Percentiles rank a stretch among this genome's conserved stretches.
These are phyloP conservation scores for Ramphastos sulfuratus DNA, from an alignment of 2,113 vertebrate species.

Conservation along the genomic window DNA sequence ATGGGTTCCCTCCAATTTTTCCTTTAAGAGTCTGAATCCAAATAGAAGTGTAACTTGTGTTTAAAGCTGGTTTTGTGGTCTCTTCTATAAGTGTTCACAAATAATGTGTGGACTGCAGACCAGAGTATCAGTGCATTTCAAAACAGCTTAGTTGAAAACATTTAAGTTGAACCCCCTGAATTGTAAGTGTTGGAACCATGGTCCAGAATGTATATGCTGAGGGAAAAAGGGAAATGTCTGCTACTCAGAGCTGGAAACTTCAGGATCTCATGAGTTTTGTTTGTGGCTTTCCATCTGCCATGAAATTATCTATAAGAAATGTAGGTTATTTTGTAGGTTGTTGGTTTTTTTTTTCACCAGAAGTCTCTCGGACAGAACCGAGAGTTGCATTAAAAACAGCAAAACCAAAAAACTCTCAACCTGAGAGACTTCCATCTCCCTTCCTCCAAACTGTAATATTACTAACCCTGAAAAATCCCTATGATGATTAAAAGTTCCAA, in stretches of 20 bases:
- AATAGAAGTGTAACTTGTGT: not conserved
- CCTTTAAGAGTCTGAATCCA: not conserved
- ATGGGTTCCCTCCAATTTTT: not conserved
- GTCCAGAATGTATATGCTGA: not conserved
- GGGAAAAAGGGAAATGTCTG: not conserved
- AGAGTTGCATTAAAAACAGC: not conserved
- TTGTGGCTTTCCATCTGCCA: not conserved
- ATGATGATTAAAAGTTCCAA: not conserved
- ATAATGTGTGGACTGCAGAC: not conserved
- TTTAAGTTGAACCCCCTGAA: not conserved
- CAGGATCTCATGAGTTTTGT: not conserved
- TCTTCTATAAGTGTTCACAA: not conserved
- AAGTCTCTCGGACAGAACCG: not conserved
- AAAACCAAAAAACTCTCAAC: too few species aligned
- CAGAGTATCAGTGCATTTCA: not conserved
- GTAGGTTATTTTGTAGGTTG: not conserved
- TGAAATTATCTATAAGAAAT: not conserved
- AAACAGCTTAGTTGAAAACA: not conserved
- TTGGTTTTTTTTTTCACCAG: fast-evolving
- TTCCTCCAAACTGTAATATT: not conserved
- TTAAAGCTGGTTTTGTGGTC: not conserved
- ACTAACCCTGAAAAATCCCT: not conserved
- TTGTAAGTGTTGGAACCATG: not conserved
- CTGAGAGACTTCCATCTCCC: not conserved
- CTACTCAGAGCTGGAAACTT: not conserved